A percentile compares a stretch with the other conserved stretches of the same genome.
Conservation (phyloP, 2,797 vertebrate genomes). For the Gymnodraco acuticeps region DNA sequence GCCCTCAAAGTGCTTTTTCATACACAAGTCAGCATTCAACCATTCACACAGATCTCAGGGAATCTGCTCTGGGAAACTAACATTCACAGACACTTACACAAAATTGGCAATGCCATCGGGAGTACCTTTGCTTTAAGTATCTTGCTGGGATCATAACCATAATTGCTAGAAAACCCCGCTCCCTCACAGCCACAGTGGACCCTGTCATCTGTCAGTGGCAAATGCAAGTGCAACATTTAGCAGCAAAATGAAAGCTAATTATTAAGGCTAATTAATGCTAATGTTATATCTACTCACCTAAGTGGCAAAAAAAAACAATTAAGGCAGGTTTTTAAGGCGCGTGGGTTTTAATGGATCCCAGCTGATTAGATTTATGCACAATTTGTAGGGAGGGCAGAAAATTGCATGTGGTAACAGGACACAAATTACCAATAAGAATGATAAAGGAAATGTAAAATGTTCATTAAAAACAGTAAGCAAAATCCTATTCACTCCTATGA, state of each 20-base stretch:
- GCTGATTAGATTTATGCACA: conserved; percentile 7
- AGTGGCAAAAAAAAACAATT: background rate
- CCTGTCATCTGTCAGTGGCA: background rate
- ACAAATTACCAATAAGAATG: background rate
- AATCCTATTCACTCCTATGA: background rate
- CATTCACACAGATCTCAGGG: no score
- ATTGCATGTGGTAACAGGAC: background rate
- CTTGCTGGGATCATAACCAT: no score
- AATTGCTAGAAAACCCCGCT: no score
- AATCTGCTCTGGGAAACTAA: no score
- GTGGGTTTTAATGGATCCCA: background rate
- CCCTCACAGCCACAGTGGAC: no score
- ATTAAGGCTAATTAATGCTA: background rate
- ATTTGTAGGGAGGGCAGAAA: background rate
- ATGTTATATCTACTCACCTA: background rate
- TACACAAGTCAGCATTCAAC: no score
- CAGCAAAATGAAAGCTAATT: background rate
- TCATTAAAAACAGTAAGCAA: conserved; percentile 2
- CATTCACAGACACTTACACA: no score
- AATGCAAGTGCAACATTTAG: background rate
- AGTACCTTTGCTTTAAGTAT: no score
- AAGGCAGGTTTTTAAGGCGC: background rate
- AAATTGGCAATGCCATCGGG: no score
- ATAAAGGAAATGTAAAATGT: background rate
- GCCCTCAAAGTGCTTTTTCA: no score